Conservation (phyloP, 2,113 vertebrate species). For the Actenoides hombroni region DNA sequence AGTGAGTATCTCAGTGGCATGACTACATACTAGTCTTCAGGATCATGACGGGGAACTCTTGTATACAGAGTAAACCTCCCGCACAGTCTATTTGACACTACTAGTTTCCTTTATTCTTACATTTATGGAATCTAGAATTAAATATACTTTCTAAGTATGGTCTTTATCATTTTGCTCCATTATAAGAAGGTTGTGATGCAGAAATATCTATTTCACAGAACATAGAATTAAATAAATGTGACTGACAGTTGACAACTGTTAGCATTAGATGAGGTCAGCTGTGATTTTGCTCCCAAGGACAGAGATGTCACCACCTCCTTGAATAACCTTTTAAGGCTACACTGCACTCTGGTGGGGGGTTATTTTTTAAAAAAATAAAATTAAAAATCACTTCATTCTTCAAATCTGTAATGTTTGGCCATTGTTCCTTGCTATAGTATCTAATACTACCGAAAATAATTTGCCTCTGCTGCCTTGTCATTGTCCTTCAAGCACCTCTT, state of each 20-base stretch:
- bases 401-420: background rate
- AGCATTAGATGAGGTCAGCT: background rate
- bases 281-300: background rate
- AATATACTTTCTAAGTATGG: background rate
- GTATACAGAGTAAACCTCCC: background rate
- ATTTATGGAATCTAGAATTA: background rate
- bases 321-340: background rate
- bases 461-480: background rate
- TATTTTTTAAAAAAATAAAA: too few relatives aligned
- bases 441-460: background rate
- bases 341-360: background rate
- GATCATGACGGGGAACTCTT: background rate
- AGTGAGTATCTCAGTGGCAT: background rate
- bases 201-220: background rate
- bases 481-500: background rate
- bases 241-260: background rate
- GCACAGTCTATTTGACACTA: background rate
- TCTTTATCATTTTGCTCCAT: background rate
- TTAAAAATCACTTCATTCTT: background rate
- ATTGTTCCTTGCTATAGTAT: background rate
- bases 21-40: background rate
- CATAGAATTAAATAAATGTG: background rate
- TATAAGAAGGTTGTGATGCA: background rate
- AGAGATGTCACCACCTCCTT: background rate
- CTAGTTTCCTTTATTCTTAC: background rate